A percentile compares a stretch with the other conserved stretches of the same genome.
These are phyloP conservation scores for Pseudoips prasinana DNA, from an alignment of 2,888 invertebrate species.

Conservation along the genomic window DNA sequence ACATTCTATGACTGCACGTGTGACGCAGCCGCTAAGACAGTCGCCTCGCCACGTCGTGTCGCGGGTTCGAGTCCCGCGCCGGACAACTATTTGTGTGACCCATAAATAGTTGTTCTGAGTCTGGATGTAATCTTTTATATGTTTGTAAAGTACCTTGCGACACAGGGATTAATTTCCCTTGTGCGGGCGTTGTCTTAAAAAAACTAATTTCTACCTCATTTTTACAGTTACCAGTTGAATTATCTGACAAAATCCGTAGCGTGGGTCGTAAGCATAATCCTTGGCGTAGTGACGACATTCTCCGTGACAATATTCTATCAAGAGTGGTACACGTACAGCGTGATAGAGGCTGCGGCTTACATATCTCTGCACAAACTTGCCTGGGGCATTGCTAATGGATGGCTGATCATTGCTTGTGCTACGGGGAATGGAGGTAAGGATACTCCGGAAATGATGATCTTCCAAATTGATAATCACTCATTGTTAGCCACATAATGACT, in stretches of 20 bases:
- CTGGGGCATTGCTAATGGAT: slow-evolving; percentile 86
- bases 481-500: neutral
- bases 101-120: no score
- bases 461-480: neutral
- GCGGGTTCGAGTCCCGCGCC: no score
- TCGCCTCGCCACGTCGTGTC: no score
- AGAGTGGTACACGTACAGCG: slow-evolving; percentile 80
- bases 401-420: slow-evolving; percentile 86
- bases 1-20: no score
- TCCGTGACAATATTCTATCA: slow-evolving; percentile 85
- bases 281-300: slow-evolving; percentile 82
- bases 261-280: slow-evolving; percentile 59
- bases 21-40: no score
- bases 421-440: slow-evolving; percentile 85
- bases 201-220: no score
- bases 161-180: no score
- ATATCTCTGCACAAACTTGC: slow-evolving; percentile 84
- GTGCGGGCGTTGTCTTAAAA: no score
- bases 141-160: no score
- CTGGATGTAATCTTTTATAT: no score
- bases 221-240: slow-evolving; percentile 61
- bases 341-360: slow-evolving; percentile 84
- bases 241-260: slow-evolving; percentile 51
- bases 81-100: no score
- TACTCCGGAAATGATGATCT: no score